Base-by-base conservation (phyloP, 2,113 vertebrate species). In the Burhinus oedicnemus region DNA sequence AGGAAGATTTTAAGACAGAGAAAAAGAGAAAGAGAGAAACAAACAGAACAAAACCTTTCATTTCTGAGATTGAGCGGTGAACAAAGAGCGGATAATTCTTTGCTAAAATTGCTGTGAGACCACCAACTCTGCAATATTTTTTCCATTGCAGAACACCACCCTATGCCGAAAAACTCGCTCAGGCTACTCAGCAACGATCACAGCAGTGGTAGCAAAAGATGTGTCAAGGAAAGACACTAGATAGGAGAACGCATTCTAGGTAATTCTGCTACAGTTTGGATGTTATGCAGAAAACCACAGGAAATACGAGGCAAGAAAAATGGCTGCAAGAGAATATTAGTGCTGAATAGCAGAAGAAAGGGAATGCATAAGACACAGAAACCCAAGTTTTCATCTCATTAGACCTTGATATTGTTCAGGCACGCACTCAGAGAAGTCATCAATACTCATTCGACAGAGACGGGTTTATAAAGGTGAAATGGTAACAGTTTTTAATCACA, bases 321-420 rank as follows among this genome's bases (percentile, higher is more conserved):
- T 5, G 5, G 20, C 14, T 68, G 25, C 26, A 68, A 78, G 65
- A 57, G 21, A 72, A 7, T 10, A 45, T 32, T 11, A 79, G 13
- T 34, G 30, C 29, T 81, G 27, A 87, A 81, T 26, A 27, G 78
- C 71, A 80, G 47, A 44, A 76, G 32, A 80, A 88, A 85, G 17
- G 36, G 71, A 87, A 45, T 2, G 12, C 0, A 0, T 5, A 60
- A 30, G 17, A 47, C 22, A 34, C 2, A 62, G 61, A 79, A 93
- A 88, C 9, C 27, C 36, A 75, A 30, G 20, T 36, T 72, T 70
- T 90, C 34, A 52, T 20, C 42, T 64, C 77, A 17, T 60, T 66
- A 81, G 19, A 47, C 19, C 30, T 32, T 4, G 3, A 25, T 42
- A 13, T 5, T 42, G 21, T 23, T 70, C 68, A 44, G 55, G 32